phyloP scores from a whole-genome alignment of 2,888 invertebrate genomes.

The Hemithea aestivaria region DNA sequence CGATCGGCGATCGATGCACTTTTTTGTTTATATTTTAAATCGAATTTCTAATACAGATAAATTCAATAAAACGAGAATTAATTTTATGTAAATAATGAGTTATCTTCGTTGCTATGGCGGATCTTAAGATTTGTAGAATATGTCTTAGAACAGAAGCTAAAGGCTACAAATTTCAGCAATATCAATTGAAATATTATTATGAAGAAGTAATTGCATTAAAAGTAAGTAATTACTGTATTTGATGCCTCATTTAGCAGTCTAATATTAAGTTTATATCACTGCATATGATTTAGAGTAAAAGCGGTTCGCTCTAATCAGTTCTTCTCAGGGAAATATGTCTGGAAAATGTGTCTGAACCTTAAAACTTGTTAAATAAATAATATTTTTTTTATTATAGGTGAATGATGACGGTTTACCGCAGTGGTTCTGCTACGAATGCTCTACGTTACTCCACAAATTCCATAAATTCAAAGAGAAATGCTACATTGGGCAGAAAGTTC shows the following conservation, averaged over 20 bases:
- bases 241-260: too few relatives aligned
- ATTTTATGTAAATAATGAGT: too few relatives aligned
- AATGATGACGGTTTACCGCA: slow-evolving; percentile 45
- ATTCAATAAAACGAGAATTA: too few relatives aligned
- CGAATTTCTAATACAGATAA: too few relatives aligned
- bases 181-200: slow-evolving; percentile 43
- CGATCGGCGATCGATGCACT: too few relatives aligned
- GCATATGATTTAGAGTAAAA: too few relatives aligned
- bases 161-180: slow-evolving; percentile 39
- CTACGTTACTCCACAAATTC: slow-evolving; percentile 54
- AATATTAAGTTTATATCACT: too few relatives aligned
- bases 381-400: slow-evolving; percentile 15
- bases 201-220: slow-evolving; percentile 36
- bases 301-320: too few relatives aligned
- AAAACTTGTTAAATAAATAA: too few relatives aligned
- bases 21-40: too few relatives aligned
- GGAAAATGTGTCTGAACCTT: too few relatives aligned
- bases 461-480: slow-evolving; percentile 65
- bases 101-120: slow-evolving; percentile 32
- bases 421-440: slow-evolving; percentile 60
- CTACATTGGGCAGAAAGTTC: slow-evolving; percentile 39
- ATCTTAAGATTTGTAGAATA: slow-evolving; percentile 45
- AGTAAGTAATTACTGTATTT: slow-evolving; percentile 4
- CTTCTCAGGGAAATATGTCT: too few relatives aligned
- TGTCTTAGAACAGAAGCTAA: slow-evolving; percentile 48